A percentile compares a stretch with the other conserved stretches of the same genome.
Evolutionary conservation across 1,140 invertebrate genomes (phyloP).

Genomic region (Aphis craccivora): DNA sequence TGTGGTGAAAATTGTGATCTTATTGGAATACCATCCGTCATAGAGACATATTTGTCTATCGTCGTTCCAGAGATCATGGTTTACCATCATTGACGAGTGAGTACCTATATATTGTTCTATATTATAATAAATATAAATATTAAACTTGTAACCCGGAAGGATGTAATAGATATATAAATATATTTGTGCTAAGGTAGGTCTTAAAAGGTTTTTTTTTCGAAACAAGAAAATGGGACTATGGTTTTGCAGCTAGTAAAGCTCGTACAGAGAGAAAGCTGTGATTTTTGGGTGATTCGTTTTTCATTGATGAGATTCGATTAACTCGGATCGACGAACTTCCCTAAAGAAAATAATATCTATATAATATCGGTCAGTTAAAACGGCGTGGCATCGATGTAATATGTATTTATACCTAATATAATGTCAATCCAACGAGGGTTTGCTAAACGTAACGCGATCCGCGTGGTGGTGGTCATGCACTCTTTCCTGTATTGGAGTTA

Average conservation of each 20-base stretch:
- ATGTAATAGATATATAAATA: not conserved
- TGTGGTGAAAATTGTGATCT: slow-evolving; percentile 3
- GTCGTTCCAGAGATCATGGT: not conserved
- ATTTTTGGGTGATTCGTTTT: not conserved
- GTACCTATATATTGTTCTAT: not conserved
- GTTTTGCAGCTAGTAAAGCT: not conserved
- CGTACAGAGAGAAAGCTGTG: not conserved
- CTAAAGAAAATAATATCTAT: not conserved
- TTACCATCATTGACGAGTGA: not conserved
- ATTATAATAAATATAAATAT: not conserved
- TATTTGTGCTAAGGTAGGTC: no score
- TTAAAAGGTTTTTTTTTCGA: not conserved
- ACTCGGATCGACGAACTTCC: not conserved
- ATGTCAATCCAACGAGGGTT: not conserved
- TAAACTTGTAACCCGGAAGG: not conserved
- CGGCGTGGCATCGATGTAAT: not conserved
- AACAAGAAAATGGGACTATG: not conserved
- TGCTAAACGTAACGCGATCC: not conserved
- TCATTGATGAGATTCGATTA: not conserved
- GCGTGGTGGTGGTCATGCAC: slow-evolving; percentile 8
- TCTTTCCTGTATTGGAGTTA: slow-evolving; percentile 42
- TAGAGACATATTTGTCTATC: not conserved
- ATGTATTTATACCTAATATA: not conserved
- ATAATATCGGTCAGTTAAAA: not conserved
- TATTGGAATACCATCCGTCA: not conserved